Conservation (phyloP, 2,113 vertebrate species). For the Hystrix brachyura region DNA sequence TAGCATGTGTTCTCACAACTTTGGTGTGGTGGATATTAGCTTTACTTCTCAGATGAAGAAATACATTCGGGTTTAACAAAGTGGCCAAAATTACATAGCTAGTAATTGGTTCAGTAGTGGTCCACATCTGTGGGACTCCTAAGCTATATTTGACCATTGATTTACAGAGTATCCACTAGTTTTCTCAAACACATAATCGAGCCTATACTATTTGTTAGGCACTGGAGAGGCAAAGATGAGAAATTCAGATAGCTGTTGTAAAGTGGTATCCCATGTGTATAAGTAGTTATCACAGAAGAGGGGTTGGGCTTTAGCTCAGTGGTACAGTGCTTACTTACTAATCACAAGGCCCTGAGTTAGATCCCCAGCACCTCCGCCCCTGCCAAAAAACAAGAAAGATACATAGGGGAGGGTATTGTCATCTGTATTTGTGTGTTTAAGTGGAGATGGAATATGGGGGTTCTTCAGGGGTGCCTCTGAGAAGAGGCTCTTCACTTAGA, state of each 20-base stretch:
- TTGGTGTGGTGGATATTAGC: background rate
- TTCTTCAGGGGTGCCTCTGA: background rate
- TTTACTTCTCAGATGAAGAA: background rate
- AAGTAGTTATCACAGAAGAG: background rate
- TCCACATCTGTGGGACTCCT: background rate
- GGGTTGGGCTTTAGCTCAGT: too few species aligned
- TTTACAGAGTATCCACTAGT: background rate
- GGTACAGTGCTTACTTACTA: too few species aligned
- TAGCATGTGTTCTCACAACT: background rate
- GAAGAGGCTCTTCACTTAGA: background rate
- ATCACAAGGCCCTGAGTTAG: too few species aligned
- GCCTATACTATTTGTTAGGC: background rate
- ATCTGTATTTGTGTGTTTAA: conserved; percentile 9
- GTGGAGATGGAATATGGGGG: background rate
- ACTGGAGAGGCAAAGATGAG: background rate
- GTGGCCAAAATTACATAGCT: background rate
- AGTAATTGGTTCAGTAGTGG: background rate
- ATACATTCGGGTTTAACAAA: background rate
- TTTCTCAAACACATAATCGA: conserved; percentile 25
- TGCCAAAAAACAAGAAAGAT: background rate
- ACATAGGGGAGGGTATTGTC: background rate
- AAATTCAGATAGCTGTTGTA: background rate
- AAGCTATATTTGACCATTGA: background rate
- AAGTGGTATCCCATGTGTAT: background rate
- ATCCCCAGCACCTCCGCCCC: too few species aligned